phyloP scores from a whole-genome alignment of 1,140 invertebrate genomes.

The Belonocnema kinseyi region DNA sequence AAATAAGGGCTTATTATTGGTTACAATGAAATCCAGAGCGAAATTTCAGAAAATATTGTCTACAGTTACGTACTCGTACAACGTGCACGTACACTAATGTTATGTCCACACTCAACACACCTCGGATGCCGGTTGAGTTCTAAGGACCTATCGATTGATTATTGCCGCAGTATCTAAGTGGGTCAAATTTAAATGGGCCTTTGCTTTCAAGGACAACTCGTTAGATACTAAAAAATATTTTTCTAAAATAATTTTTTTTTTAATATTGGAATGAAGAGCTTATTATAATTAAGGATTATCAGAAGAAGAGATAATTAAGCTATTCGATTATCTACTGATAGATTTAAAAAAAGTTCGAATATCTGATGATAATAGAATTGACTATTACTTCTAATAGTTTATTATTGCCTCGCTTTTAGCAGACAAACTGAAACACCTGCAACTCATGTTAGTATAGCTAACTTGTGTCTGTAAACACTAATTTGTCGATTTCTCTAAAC shows the following conservation, averaged over 20 bases:
- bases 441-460: no score
- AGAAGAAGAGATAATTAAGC: no score
- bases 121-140: slow-evolving; percentile 38
- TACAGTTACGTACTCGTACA: not conserved
- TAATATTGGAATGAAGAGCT: no score
- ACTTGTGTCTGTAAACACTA: no score
- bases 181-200: slow-evolving; percentile 48
- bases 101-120: slow-evolving; percentile 41
- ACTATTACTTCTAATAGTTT: no score
- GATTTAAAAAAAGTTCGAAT: no score
- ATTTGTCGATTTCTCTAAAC: no score
- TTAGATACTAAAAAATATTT: not conserved
- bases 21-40: not conserved
- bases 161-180: slow-evolving; percentile 50
- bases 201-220: not conserved
- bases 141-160: slow-evolving; percentile 57
- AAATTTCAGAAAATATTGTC: slow-evolving; percentile 12
- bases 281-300: no score
- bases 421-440: no score
- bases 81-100: slow-evolving; percentile 3
- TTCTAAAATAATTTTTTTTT: not conserved
- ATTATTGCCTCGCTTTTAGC: no score
- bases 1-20: not conserved
- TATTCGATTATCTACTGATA: no score
- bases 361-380: no score